phyloP scores from a whole-genome alignment of 2,888 invertebrate species.

The Lasioglossum zephyrum region DNA sequence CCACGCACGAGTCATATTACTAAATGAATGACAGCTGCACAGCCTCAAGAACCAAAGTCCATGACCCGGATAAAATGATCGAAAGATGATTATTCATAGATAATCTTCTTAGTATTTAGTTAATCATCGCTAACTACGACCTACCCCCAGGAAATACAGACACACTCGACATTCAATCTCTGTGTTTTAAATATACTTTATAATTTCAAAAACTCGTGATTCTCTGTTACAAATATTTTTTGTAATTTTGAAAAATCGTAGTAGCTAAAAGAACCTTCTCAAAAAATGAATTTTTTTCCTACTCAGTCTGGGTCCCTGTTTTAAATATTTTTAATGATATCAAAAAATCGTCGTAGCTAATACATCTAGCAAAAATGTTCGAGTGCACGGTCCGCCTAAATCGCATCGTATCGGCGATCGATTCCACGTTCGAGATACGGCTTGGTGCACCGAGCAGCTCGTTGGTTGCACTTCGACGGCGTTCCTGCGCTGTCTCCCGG shows the following conservation, averaged over 20 bases:
- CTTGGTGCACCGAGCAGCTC: not conserved
- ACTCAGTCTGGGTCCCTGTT: too few relatives aligned
- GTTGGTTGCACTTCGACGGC: not conserved
- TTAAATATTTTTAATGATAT: too few relatives aligned
- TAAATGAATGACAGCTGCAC: not conserved
- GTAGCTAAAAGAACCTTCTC: too few relatives aligned
- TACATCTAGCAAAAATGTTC: rapidly evolving
- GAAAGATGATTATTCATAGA: not conserved
- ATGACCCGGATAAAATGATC: conserved; percentile 5
- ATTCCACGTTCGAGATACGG: conserved; percentile 26
- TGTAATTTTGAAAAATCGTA: too few relatives aligned
- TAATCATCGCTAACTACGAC: not conserved
- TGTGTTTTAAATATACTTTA: too few relatives aligned
- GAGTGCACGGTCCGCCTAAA: not conserved
- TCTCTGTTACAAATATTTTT: too few relatives aligned
- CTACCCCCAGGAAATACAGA: not conserved
- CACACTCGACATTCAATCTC: too few relatives aligned
- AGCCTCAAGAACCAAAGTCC: not conserved
- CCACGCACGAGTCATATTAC: not conserved
- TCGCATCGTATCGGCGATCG: conserved; percentile 16
- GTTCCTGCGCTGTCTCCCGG: conserved; percentile 4
- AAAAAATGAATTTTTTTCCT: too few relatives aligned
- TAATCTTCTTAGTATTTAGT: not conserved
- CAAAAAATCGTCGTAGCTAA: too few relatives aligned
- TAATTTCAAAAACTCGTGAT: too few relatives aligned